Conservation (phyloP, 2,113 vertebrate species). For the Dinomys branickii region DNA sequence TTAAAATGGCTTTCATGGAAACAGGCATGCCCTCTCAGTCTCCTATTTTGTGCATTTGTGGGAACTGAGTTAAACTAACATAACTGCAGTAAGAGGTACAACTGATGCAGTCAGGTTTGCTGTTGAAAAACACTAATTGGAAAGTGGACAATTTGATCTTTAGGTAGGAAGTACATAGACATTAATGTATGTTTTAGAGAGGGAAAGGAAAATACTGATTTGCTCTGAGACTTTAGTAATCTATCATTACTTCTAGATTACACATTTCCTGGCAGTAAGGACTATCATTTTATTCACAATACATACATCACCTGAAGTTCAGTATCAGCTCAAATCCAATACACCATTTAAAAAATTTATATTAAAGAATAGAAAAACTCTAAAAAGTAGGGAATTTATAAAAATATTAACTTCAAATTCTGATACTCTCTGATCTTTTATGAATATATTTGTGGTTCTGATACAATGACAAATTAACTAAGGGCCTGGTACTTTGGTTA, state of each 20-base stretch:
- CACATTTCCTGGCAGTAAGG: neutral
- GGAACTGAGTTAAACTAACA: conserved; percentile 6
- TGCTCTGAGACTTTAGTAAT: neutral
- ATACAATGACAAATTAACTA: conserved; percentile 16
- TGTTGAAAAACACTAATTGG: neutral
- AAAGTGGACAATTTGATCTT: neutral
- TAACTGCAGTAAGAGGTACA: conserved; percentile 37
- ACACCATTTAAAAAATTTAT: neutral
- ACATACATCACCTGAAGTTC: neutral
- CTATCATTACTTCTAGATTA: neutral
- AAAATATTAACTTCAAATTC: conserved; percentile 31
- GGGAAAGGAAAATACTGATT: neutral
- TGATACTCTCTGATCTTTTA: neutral
- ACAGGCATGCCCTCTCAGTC: neutral
- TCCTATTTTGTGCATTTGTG: neutral
- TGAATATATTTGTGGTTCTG: neutral
- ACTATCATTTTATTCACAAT: neutral
- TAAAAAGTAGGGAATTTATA: neutral
- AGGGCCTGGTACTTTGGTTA: neutral
- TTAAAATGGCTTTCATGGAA: conserved; percentile 42
- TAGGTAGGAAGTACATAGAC: neutral
- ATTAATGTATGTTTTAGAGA: neutral
- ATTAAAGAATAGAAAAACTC: neutral
- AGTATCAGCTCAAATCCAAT: neutral
- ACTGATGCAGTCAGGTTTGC: neutral